These are phyloP conservation scores for Drosophila basisetae DNA, from an alignment of 2,888 invertebrate species.

Conservation along the genomic window DNA sequence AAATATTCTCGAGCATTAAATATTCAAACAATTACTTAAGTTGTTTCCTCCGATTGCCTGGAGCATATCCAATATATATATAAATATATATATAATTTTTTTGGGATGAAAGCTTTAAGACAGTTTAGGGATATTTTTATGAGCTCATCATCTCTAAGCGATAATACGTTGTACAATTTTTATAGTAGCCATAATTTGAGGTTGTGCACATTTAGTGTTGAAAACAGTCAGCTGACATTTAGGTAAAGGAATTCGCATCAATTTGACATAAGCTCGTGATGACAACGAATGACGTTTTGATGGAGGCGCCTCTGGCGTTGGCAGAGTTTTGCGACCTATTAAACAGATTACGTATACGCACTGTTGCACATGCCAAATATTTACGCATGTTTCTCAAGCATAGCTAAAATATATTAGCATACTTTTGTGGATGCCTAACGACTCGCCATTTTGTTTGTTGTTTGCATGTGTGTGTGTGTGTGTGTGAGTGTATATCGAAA, in stretches of 20 bases:
- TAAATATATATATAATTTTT: neutral
- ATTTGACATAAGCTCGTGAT: slow-evolving; percentile 35
- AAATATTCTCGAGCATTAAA: neutral
- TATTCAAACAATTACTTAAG: neutral
- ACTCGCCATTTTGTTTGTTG: slow-evolving; percentile 6
- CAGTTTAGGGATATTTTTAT: slow-evolving; percentile 5
- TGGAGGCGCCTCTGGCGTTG: slow-evolving; percentile 54
- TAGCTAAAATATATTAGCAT: slow-evolving; percentile 59
- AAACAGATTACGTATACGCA: slow-evolving; percentile 75
- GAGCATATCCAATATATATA: neutral
- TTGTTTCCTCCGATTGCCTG: neutral
- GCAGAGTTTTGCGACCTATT: slow-evolving; percentile 68
- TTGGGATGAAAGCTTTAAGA: neutral
- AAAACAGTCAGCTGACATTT: slow-evolving; percentile 6
- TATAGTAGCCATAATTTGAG: neutral
- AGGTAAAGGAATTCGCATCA: slow-evolving; percentile 37
- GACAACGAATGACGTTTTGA: slow-evolving; percentile 64
- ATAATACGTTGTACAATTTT: slow-evolving; percentile 1
- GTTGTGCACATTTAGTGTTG: neutral
- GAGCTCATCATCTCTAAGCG: neutral
- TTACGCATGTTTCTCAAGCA: slow-evolving; percentile 65
- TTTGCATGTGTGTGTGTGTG: slow-evolving; percentile 2
- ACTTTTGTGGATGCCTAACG: slow-evolving; percentile 43
- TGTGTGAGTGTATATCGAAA: neutral
- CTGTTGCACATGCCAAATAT: slow-evolving; percentile 75